Evolutionary conservation across 2,888 invertebrate species (phyloP).

Genomic region (Dicycla oo): DNA sequence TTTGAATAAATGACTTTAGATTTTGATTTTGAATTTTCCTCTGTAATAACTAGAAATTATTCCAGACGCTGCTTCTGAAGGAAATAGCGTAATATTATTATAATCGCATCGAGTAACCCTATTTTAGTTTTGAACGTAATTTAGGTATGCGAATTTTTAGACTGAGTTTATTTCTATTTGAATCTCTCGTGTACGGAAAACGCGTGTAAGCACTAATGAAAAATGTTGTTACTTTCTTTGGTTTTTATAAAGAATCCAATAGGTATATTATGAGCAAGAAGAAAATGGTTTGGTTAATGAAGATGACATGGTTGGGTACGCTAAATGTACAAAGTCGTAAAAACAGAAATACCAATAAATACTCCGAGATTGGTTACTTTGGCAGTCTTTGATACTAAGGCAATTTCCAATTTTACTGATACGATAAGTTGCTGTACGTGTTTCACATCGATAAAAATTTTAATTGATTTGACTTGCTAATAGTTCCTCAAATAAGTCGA

Average conservation of each 20-base stretch:
- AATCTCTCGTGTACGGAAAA: neutral
- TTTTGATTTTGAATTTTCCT: too few species aligned
- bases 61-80: constrained; percentile 60
- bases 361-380: neutral
- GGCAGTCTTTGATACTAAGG: neutral
- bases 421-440: too few species aligned
- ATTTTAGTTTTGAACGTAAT: constrained; percentile 58
- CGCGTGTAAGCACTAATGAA: neutral
- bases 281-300: neutral
- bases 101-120: constrained; percentile 59
- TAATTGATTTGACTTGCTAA: too few species aligned
- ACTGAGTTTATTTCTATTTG: constrained; percentile 2
- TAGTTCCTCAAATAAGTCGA: too few species aligned
- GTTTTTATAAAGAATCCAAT: neutral
- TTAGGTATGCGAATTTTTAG: constrained; percentile 32
- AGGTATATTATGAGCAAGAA: neutral
- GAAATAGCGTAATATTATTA: constrained; percentile 69
- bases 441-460: too few species aligned
- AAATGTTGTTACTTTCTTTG: neutral
- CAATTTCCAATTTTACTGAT: neutral
- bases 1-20: too few species aligned
- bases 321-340: neutral
- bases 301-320: neutral
- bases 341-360: neutral
- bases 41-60: constrained; percentile 72